Base-by-base conservation (phyloP, 2,113 vertebrate genomes). In the Gobiocypris rarus region DNA sequence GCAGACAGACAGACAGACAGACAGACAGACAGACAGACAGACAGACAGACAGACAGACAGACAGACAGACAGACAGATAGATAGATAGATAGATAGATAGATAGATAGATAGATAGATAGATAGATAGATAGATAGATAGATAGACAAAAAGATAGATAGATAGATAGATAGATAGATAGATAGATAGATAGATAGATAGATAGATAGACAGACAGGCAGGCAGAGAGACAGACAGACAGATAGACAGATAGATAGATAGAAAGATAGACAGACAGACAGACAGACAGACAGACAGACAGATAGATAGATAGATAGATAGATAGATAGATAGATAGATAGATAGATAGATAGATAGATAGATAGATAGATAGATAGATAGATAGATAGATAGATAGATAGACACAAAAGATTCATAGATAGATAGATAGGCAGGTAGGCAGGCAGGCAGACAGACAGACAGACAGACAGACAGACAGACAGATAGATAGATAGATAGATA, bases 201-300 rank as follows among this genome's bases (percentile, higher is more conserved):
- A 24, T 1, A 4, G 19, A 59, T 3, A 3, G 17, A 58, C 3
- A 1, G 19, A 58, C 1, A 7, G 56, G n/a, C 9, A 3, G 8
- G 4, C 1, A n/a, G n/a, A n/a, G n/a, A n/a, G 5, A 17, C 2
- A 24, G 1, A 59, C 0, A 11, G n/a, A 11, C 4, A 10, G n/a
- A 59, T 10, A 10, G 8, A 59, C 0, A 4, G 9, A 58, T 5
- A n/a, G 22, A 9, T 8, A 22, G 19, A 22, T 7, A 22, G 7
- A 58, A 3, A n/a, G 54, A 58, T 1, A 9, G 54, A 58, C 3
- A 3, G 54, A n/a, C 0, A 3, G 54, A 58, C 1, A 9, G 54
- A n/a, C 1, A 2, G 22, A 58, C 0, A 3, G 52, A 22, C 2
- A 13, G 54, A 56, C 0, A 9, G 48, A 48, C 0, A 4, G 3